These are phyloP conservation scores for Oryctes rhinoceros DNA, from an alignment of 1,140 invertebrate genomes.

Conservation along the genomic window DNA sequence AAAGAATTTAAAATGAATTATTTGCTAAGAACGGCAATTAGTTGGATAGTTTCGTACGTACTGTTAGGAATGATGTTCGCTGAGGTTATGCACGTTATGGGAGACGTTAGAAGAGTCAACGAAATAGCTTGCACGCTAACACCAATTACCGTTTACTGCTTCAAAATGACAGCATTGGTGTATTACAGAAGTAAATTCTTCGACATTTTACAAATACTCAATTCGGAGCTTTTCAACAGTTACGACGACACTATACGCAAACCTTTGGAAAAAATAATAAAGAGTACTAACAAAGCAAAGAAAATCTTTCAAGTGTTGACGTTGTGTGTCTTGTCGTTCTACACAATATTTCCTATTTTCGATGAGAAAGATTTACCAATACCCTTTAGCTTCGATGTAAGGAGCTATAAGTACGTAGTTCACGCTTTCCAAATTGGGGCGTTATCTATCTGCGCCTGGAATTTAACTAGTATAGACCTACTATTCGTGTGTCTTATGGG, in stretches of 20 bases:
- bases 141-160: slow-evolving; percentile 20
- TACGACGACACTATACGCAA: slow-evolving; percentile 30
- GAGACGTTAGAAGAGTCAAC: slow-evolving; percentile 10
- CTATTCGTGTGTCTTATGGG: slow-evolving; percentile 37
- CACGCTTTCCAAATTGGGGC: slow-evolving; percentile 42
- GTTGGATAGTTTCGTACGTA: slow-evolving; percentile 1
- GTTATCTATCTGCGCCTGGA: slow-evolving; percentile 28
- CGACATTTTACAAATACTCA: slow-evolving; percentile 29
- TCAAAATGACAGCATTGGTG: slow-evolving; percentile 35
- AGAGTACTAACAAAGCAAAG: neutral
- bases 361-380: slow-evolving; percentile 40
- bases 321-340: slow-evolving; percentile 28
- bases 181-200: slow-evolving; percentile 13
- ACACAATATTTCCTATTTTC: slow-evolving; percentile 23
- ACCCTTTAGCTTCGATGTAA: slow-evolving; percentile 41
- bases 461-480: slow-evolving; percentile 42
- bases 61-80: neutral
- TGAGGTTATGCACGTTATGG: neutral
- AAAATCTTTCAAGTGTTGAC: slow-evolving; percentile 22
- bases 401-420: slow-evolving; percentile 30
- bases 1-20: neutral
- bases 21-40: neutral
- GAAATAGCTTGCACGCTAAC: slow-evolving; percentile 42
- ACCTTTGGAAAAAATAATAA: slow-evolving; percentile 37
- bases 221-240: slow-evolving; percentile 39